phyloP scores from a whole-genome alignment of 2,113 vertebrate genomes.

The Semnornis frantzii region DNA sequence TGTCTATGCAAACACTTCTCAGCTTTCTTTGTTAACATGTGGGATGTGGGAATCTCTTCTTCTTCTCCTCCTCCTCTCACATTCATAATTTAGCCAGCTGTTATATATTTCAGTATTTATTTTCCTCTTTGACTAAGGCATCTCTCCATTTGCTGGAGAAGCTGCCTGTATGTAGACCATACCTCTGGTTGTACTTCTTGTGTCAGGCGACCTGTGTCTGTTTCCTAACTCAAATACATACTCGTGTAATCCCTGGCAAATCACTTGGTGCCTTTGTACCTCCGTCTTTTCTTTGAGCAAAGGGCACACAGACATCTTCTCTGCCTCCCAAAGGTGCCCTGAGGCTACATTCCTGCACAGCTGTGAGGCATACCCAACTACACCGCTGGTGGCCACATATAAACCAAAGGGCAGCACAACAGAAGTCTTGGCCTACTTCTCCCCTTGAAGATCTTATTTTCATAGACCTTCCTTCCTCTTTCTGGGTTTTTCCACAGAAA shows the following conservation, averaged over 20 bases:
- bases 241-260: neutral
- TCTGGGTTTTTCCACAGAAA: conserved; percentile 55
- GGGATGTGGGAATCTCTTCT: conserved; percentile 67
- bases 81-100: conserved; percentile 62
- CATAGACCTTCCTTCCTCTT: conserved; percentile 42
- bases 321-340: conserved; percentile 6
- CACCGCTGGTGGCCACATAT: neutral
- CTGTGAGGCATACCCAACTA: neutral
- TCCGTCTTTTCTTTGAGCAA: neutral
- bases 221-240: neutral
- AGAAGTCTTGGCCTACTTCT: neutral
- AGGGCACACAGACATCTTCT: conserved; percentile 1
- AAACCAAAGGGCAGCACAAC: conserved; percentile 7
- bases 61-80: conserved; percentile 37
- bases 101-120: neutral
- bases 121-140: neutral
- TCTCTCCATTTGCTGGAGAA: neutral
- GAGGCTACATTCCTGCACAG: neutral
- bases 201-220: neutral
- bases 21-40: conserved; percentile 78
- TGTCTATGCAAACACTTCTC: conserved; percentile 77
- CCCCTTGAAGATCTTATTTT: neutral
- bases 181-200: neutral
- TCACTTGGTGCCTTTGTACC: neutral
- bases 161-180: neutral